A percentile compares a stretch with the other conserved stretches of the same genome.
Evolutionary conservation across 1,140 invertebrate genomes (phyloP).

Genomic region (Tetragnatha versicolor): DNA sequence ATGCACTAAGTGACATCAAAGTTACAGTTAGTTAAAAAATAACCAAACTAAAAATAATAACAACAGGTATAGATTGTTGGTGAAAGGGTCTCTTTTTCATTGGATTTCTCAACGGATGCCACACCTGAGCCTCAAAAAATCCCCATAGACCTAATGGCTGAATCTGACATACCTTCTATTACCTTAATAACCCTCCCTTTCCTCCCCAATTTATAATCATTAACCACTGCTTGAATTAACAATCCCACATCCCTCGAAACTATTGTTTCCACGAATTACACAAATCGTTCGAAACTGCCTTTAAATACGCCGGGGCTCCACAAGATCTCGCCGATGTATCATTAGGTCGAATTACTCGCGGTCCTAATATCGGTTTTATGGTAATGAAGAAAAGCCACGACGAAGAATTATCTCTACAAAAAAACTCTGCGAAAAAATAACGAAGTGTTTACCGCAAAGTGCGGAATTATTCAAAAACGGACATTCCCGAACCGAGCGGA

Average conservation of each 20-base stretch:
- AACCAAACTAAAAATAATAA: too few species aligned
- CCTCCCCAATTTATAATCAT: conserved; percentile 2
- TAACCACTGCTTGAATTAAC: neutral
- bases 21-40: too few species aligned
- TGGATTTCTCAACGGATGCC: too few species aligned
- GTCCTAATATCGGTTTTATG: conserved; percentile 31
- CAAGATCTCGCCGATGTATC: neutral
- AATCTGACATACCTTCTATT: neutral
- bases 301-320: neutral
- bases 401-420: too few species aligned
- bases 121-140: too few species aligned
- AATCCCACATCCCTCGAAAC: neutral
- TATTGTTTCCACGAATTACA: conserved; percentile 39
- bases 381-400: conserved; percentile 28
- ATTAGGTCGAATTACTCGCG: conserved; percentile 13
- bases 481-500: neutral
- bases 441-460: conserved; percentile 38
- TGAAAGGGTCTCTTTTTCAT: too few species aligned
- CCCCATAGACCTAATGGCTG: too few species aligned
- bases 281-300: conserved; percentile 1
- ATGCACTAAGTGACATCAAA: too few species aligned
- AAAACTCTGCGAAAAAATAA: neutral
- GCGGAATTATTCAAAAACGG: conserved; percentile 30
- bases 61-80: too few species aligned
- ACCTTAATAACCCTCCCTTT: conserved; percentile 1